Percentiles rank a stretch among this genome's conserved stretches.
Conservation (phyloP, 2,113 vertebrate genomes). For the Aplodontia rufa region DNA sequence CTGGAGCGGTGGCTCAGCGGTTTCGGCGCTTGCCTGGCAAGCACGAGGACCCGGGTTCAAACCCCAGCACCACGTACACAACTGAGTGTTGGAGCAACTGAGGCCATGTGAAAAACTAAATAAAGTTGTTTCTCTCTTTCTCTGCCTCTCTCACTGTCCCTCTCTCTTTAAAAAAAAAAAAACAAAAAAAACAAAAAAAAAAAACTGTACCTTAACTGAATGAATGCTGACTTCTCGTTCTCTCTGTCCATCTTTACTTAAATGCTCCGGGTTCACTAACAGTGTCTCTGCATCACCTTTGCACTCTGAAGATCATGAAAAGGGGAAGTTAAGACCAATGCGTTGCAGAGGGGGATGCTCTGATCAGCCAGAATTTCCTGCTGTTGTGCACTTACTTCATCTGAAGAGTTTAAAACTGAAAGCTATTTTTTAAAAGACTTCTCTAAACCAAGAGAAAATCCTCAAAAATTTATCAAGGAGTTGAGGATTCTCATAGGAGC, state of each 20-base stretch:
- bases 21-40: no score
- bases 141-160: no score
- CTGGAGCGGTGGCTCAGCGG: no score
- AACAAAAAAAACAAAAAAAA: no score
- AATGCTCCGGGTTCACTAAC: neutral
- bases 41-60: no score
- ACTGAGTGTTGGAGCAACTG: no score
- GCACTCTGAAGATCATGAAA: neutral
- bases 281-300: neutral
- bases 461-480: neutral
- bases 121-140: no score
- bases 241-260: neutral
- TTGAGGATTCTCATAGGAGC: neutral
- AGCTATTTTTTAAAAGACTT: neutral
- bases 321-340: neutral
- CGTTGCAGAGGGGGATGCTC: neutral
- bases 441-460: neutral
- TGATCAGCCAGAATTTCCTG: neutral
- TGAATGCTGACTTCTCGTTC: neutral
- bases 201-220: neutral
- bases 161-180: no score
- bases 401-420: neutral
- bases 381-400: neutral
- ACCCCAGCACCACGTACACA: no score
- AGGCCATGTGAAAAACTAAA: no score